These are phyloP conservation scores for Varroa destructor DNA, from an alignment of 1,140 invertebrate species.

Conservation along the genomic window DNA sequence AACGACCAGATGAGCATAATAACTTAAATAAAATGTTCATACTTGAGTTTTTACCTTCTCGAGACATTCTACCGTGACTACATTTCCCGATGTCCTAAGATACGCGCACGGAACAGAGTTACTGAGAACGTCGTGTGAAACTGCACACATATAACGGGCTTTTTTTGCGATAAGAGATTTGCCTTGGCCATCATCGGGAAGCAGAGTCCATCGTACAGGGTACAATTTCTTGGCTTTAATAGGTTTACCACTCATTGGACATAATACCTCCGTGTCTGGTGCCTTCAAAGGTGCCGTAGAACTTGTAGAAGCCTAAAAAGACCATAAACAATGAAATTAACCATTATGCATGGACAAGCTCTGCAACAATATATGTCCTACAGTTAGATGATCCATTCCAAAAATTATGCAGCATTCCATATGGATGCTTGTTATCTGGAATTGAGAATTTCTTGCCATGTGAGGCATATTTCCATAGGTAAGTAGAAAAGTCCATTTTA, in stretches of 20 bases:
- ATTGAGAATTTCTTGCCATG: too few relatives aligned
- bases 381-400: too few relatives aligned
- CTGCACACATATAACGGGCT: slow-evolving; percentile 82
- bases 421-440: too few relatives aligned
- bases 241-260: slow-evolving; percentile 78
- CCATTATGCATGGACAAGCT: background rate
- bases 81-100: slow-evolving; percentile 79
- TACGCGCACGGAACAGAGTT: slow-evolving; percentile 88
- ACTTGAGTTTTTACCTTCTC: slow-evolving; percentile 51
- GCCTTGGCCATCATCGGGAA: slow-evolving; percentile 55
- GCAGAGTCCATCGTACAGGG: slow-evolving; percentile 77
- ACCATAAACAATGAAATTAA: background rate
- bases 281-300: slow-evolving; percentile 28
- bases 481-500: too few relatives aligned
- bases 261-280: slow-evolving; percentile 69
- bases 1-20: too few relatives aligned
- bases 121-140: slow-evolving; percentile 86
- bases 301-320: slow-evolving; percentile 1
- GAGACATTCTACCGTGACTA: slow-evolving; percentile 88
- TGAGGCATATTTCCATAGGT: too few relatives aligned
- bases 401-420: too few relatives aligned
- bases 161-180: slow-evolving; percentile 42
- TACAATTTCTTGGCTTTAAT: slow-evolving; percentile 85
- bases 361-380: too few relatives aligned
- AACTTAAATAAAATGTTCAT: too few relatives aligned